These are phyloP conservation scores for Balaeniceps rex DNA, from an alignment of 2,113 vertebrate species.

Conservation along the genomic window DNA sequence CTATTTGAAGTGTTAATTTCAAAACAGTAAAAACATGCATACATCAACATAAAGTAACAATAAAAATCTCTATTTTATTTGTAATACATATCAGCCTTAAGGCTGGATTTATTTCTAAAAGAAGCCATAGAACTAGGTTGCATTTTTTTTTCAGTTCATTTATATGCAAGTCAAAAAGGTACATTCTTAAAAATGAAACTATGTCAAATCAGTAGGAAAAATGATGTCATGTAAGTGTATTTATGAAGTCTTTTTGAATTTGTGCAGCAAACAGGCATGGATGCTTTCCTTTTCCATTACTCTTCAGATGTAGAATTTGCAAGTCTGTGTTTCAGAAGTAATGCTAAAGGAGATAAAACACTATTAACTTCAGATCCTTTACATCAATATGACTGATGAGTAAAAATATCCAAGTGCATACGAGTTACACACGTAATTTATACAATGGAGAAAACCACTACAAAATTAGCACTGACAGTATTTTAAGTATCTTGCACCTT, in stretches of 20 bases:
- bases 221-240: neutral
- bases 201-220: neutral
- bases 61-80: neutral
- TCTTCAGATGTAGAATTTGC: neutral
- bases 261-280: neutral
- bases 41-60: slow-evolving; percentile 11
- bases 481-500: neutral
- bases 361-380: neutral
- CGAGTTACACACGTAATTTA: neutral
- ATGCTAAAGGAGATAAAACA: neutral
- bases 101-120: slow-evolving; percentile 1
- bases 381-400: neutral
- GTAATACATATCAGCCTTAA: neutral
- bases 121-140: neutral
- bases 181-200: neutral
- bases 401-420: neutral
- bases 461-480: neutral
- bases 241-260: neutral
- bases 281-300: neutral
- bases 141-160: neutral
- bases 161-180: neutral
- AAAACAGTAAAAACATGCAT: neutral
- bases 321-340: neutral
- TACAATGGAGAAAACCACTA: neutral
- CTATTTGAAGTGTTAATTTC: slow-evolving; percentile 43